A percentile compares a stretch with the other conserved stretches of the same genome.
Conservation (phyloP, 2,113 vertebrate species). For the Dasypus novemcinctus region DNA sequence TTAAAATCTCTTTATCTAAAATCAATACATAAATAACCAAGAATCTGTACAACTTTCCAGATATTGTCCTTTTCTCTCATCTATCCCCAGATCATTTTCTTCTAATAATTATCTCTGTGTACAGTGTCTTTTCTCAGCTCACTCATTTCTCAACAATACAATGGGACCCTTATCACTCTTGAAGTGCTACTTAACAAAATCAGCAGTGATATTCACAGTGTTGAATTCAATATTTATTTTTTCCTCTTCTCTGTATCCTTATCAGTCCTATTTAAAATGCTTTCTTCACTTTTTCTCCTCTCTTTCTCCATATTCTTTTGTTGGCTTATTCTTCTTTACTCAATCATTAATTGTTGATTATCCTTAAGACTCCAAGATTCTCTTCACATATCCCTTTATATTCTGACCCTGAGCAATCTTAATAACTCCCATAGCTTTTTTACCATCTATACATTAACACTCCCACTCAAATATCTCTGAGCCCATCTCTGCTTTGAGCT, state of each 20-base stretch:
- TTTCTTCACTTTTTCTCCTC: neutral
- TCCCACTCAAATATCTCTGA: neutral
- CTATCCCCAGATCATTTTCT: neutral
- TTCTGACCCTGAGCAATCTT: neutral
- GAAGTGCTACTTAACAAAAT: neutral
- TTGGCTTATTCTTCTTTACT: neutral
- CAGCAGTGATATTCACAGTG: neutral
- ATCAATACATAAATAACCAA: neutral
- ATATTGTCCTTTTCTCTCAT: neutral
- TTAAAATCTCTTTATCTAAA: neutral
- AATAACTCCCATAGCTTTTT: neutral
- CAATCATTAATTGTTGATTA: neutral
- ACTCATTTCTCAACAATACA: neutral
- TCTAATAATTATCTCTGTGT: neutral
- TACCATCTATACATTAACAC: neutral
- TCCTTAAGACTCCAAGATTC: neutral
- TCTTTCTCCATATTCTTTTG: neutral
- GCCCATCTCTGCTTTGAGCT: neutral
- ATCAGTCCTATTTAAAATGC: neutral
- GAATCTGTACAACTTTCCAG: neutral
- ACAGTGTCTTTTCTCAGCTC: neutral
- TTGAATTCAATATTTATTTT: neutral
- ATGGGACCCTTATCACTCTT: neutral
- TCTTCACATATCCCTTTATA: neutral
- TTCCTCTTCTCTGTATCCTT: neutral